Evolutionary conservation across 1,140 invertebrate genomes (phyloP).

Genomic region (Drosophila paulistorum): DNA sequence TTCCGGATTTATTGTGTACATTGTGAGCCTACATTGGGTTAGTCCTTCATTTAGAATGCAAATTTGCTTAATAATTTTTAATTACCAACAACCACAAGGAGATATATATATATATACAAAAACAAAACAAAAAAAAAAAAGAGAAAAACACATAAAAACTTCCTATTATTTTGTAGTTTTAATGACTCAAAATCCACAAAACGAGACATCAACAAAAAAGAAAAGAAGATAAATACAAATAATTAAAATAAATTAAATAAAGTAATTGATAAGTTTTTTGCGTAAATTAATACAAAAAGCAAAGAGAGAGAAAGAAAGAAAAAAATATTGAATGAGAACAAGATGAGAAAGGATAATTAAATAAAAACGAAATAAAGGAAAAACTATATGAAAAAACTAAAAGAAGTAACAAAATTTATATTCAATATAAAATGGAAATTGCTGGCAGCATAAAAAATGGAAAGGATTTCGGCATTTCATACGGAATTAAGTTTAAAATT

Average conservation of each 20-base stretch:
- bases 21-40: conserved; percentile 32
- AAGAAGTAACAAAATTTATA: background rate
- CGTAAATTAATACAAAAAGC: conserved; percentile 48
- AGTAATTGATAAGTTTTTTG: conserved; percentile 46
- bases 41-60: conserved; percentile 42
- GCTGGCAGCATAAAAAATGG: no score
- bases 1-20: conserved; percentile 48
- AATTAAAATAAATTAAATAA: conserved; percentile 47
- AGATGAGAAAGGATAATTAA: conserved; percentile 37
- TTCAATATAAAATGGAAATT: no score
- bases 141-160: conserved; percentile 53
- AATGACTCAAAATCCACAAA: conserved; percentile 46
- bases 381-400: conserved; percentile 37
- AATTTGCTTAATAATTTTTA: conserved; percentile 56
- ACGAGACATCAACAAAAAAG: conserved; percentile 23
- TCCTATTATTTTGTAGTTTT: conserved; percentile 80
- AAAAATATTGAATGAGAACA: background rate
- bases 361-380: conserved; percentile 63
- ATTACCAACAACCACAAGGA: conserved; percentile 29
- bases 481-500: no score
- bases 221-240: conserved; percentile 38
- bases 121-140: conserved; percentile 33
- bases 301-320: conserved; percentile 29
- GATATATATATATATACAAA: conserved; percentile 26
- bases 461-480: no score